These are phyloP conservation scores for Toxostoma redivivum DNA, from an alignment of 2,113 vertebrate genomes.

Conservation along the genomic window DNA sequence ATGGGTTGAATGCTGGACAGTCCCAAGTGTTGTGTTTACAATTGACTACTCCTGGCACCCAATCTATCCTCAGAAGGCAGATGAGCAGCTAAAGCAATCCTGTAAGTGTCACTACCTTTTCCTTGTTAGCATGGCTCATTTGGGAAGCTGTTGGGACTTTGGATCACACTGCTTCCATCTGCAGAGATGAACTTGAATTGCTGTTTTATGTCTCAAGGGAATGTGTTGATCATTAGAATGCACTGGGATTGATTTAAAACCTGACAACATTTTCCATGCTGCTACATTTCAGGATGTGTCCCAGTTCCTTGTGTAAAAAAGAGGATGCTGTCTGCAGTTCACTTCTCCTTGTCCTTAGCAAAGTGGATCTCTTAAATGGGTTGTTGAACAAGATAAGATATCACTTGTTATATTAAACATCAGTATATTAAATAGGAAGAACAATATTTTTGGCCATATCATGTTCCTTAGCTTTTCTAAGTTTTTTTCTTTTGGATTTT, in stretches of 20 bases:
- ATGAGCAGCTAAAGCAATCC: conserved; percentile 94
- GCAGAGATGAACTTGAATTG: not conserved
- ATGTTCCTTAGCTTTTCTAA: not conserved
- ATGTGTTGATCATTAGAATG: not conserved
- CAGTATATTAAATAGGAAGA: not conserved
- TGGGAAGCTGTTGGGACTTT: not conserved
- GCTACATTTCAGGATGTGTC: not conserved
- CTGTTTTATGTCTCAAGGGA: not conserved
- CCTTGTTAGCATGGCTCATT: not conserved
- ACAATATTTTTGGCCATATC: not conserved
- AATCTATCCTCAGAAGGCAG: conserved; percentile 95
- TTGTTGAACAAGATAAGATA: not conserved
- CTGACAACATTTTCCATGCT: not conserved
- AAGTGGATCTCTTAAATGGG: not conserved
- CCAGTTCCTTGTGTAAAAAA: not conserved
- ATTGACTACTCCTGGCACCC: conserved; percentile 99
- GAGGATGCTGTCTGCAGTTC: not conserved
- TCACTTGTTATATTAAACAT: not conserved
- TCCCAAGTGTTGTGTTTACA: conserved; percentile 90
- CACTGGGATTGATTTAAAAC: not conserved
- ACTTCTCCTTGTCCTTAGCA: not conserved
- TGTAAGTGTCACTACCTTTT: conserved; percentile 73
- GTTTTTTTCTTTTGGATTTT: not conserved
- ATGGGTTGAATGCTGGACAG: conserved; percentile 98
- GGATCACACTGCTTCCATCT: not conserved